Percentiles rank a stretch among this genome's conserved stretches.
Evolutionary conservation across 2,888 invertebrate species (phyloP).

Genomic region (Hirtodrosophila histrioides): DNA sequence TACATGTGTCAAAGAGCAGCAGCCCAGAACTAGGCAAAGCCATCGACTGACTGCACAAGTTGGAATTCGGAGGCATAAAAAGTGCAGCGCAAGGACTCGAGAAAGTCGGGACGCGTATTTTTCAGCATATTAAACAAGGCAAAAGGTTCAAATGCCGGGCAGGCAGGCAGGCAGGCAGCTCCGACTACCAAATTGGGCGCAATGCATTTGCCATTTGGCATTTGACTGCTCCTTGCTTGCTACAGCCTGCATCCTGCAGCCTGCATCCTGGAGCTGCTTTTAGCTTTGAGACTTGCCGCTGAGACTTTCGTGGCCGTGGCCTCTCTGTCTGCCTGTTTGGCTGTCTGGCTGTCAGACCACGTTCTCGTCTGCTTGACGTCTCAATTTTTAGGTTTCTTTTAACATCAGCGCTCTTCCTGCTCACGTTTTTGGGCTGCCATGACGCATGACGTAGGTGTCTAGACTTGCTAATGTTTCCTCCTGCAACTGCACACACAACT

Average conservation of each 20-base stretch:
- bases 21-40: slow-evolving; percentile 26
- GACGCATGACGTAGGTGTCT: slow-evolving; percentile 82
- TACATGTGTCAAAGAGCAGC: slow-evolving; percentile 62
- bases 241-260: slow-evolving; percentile 4
- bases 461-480: slow-evolving; percentile 82
- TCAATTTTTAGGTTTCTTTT: slow-evolving; percentile 63
- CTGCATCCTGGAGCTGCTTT: not conserved
- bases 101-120: slow-evolving; percentile 73
- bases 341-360: slow-evolving; percentile 56
- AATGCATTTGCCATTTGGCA: slow-evolving; percentile 48
- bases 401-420: slow-evolving; percentile 54
- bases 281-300: slow-evolving; percentile 32
- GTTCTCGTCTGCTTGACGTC: slow-evolving; percentile 73
- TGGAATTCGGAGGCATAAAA: slow-evolving; percentile 47
- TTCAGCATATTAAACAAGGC: slow-evolving; percentile 81
- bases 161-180: not conserved
- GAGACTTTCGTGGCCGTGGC: slow-evolving; percentile 9
- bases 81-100: slow-evolving; percentile 30
- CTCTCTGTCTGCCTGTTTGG: slow-evolving; percentile 19
- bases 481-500: slow-evolving; percentile 43
- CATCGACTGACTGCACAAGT: slow-evolving; percentile 20
- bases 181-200: slow-evolving; percentile 30
- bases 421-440: slow-evolving; percentile 65
- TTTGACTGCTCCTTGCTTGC: slow-evolving; percentile 16
- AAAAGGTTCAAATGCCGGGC: slow-evolving; percentile 56